Base-by-base conservation (phyloP, 2,888 invertebrate species). In the Chloromyia formosa region DNA sequence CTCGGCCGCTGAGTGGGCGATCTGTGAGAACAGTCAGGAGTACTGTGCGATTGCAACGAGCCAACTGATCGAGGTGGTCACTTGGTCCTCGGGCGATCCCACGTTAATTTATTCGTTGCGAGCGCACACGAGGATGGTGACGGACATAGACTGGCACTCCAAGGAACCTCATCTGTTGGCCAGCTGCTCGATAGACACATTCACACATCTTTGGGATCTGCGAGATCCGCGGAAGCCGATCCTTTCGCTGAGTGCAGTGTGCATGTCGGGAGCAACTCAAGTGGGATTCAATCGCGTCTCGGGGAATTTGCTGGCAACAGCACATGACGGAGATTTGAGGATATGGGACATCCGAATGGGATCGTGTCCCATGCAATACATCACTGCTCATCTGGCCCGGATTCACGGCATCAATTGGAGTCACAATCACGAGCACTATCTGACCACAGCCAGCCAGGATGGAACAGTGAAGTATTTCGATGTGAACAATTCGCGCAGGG, bases 391-490 rank as follows among this genome's bases (percentile, higher is more conserved):
- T 87, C 87, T 96, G 76, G 89, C 91, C 9, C 61, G 96, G 88
- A 96, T 97, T 78, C 94, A 96, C 83, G 96, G 97, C 61, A 89
- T 98, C 45, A 97, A 97, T 84, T 98, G 97, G 97, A 95, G 94
- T 85, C 93, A 94, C 14, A 90, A 90, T 77, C 90, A 92, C 80
- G 94, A 95, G 84, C 93, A 93, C 78, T 94, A 94, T 81, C 84
- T 95, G 75, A 93, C 94, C 58, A 96, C 97, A 9, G 95, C 95
- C 75, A 96, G 97, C 86, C 96, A 97, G 86, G 97, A 98, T 86
- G 94, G 95, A 74, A 95, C 95, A 66, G 96, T 97, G 1, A 97
- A 97, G 87, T 94, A 96, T 85, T 97, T 96, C 87, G 95, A 97
- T 84, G 93, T 94, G 1, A 92, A 91, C 77, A 94, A 93, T 88